A percentile compares a stretch with the other conserved stretches of the same genome.
Evolutionary conservation across 2,797 vertebrate species (phyloP).

Genomic region (Glyptemys insculpta): DNA sequence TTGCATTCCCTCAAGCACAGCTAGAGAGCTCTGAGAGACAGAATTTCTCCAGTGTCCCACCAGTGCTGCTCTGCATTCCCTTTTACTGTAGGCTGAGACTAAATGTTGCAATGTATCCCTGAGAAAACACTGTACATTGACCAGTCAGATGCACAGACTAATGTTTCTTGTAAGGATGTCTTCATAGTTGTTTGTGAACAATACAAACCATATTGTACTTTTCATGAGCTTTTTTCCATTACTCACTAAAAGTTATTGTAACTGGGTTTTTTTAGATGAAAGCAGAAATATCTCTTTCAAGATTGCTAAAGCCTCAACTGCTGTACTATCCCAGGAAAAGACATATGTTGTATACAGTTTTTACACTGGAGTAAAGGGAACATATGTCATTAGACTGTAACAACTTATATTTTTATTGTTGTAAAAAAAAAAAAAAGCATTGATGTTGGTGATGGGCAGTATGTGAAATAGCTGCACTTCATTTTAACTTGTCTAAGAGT

Average conservation of each 20-base stretch:
- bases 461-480: background rate
- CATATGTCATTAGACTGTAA: background rate
- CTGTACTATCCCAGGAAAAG: background rate
- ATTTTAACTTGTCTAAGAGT: background rate
- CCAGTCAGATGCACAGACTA: background rate
- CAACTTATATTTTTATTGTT: background rate
- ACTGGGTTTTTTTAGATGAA: background rate
- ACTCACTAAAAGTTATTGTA: background rate
- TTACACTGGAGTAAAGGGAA: background rate
- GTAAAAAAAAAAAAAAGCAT: background rate
- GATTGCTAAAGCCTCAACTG: background rate
- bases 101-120: background rate
- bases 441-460: background rate
- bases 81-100: background rate
- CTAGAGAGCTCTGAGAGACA: background rate
- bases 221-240: background rate
- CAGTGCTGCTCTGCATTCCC: background rate
- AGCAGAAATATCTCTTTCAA: background rate
- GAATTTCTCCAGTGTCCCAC: background rate
- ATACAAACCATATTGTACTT: conserved; percentile 14
- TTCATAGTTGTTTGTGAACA: conserved; percentile 40
- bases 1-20: background rate
- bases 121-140: background rate
- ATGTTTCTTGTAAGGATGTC: background rate
- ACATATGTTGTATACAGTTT: background rate